Evolutionary conservation across 2,888 invertebrate genomes (phyloP), one percentile per base, ranked within the genome.

Genomic region (Laothoe populi): DNA sequence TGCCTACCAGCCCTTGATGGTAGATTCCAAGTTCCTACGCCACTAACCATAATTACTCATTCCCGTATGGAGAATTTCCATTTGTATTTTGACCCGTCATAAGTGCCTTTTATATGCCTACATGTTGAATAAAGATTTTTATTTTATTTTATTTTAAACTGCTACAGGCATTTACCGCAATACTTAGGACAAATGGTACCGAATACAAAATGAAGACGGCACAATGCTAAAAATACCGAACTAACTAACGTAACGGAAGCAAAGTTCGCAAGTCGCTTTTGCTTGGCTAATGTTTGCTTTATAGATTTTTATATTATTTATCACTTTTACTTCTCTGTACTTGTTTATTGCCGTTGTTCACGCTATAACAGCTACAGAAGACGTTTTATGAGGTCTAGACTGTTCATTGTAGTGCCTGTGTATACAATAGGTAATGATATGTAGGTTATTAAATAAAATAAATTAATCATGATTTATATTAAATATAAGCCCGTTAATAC

Each of bases 221-320:
- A 72, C 71, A 65, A 40, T 64, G 72, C 79, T 81, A 82, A 83
- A 84, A 81, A 83, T 83, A 84, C 69, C 70, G 63, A 67, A 71
- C 67, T 83, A 84, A 69, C 70, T 64, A 67, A 70, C 66, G 63
- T 63, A 64, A 76, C 65, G 68, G 70, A 71, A 66, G 68, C 69
- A 69, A 74, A 79, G 73, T 78, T 78, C 69, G 73, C 68, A 69
- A 74, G 73, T 71, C 67, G 67, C 60, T 64, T 70, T 70, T 72
- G 68, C 66, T 61, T 58, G 48, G 61, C 60, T 61, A 23, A 57
- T 73, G 70, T 72, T 75, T 75, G 64, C 65, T 68, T 66, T 70
- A 46, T 61, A 60, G 64, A 63, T 59, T 69, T 67, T 68, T 70
- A 65, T 68, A 19, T 53, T 31, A 53, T 53, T 53, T 53, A 53